A percentile compares a stretch with the other conserved stretches of the same genome.
Evolutionary conservation across 2,113 vertebrate species (phyloP).

Genomic region (Thamnophis sirtalis): DNA sequence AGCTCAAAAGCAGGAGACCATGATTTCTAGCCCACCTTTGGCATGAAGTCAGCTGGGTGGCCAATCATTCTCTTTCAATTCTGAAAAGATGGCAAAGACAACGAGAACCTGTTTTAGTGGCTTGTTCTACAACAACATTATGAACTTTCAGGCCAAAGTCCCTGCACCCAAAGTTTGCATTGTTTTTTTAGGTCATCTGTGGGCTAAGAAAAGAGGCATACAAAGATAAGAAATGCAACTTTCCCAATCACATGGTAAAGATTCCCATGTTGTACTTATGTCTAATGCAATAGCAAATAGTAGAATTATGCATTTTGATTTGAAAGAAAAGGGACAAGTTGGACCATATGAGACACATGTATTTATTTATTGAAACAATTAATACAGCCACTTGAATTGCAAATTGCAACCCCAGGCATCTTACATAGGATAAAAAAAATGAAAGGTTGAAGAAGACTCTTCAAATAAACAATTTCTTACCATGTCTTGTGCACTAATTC

Average conservation of each 20-base stretch:
- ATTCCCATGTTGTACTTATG: not conserved
- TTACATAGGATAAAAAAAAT: not conserved
- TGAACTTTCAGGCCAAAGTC: not conserved
- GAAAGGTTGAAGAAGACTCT: not conserved
- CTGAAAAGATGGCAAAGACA: not conserved
- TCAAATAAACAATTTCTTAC: not conserved
- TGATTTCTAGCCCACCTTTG: not conserved
- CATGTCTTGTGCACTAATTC: not conserved
- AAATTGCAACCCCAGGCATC: not conserved
- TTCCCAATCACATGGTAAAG: not conserved
- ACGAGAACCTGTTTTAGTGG: not conserved
- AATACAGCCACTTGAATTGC: not conserved
- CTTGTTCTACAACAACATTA: not conserved
- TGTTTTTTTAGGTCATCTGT: not conserved
- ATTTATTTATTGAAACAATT: not conserved
- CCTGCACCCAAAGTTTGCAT: not conserved
- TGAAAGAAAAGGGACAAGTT: not conserved
- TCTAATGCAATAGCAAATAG: not conserved
- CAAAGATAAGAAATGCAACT: not conserved
- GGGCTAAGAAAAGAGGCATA: not conserved
- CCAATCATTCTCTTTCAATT: not conserved
- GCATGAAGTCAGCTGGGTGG: not conserved
- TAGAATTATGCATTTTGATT: not conserved
- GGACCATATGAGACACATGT: not conserved
- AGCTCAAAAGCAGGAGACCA: not conserved